phyloP scores from a whole-genome alignment of 2,113 vertebrate genomes.

The Scortum barcoo region DNA sequence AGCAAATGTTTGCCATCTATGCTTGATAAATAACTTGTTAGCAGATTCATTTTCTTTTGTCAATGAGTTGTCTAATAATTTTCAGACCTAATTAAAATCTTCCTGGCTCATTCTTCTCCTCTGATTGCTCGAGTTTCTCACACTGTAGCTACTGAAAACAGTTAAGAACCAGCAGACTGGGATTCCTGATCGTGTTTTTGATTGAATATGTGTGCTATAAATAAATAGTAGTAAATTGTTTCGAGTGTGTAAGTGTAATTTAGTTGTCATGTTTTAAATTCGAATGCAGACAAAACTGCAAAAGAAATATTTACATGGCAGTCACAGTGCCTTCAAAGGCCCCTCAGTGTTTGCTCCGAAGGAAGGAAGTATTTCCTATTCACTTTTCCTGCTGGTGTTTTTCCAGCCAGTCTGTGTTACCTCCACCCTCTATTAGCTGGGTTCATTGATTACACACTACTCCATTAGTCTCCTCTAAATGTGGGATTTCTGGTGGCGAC shows the following conservation, averaged over 20 bases:
- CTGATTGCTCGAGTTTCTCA: not conserved
- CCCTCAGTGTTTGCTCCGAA: constrained; percentile 38
- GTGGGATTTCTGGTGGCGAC: not conserved
- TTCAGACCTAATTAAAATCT: not conserved
- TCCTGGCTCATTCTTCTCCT: no score
- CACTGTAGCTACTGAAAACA: not conserved
- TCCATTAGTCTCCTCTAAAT: not conserved
- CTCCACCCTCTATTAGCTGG: constrained; percentile 15
- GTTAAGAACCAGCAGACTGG: not conserved
- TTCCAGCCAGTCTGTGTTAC: constrained; percentile 27
- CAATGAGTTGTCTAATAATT: no score
- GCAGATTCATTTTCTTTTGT: not conserved
- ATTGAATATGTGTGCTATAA: not conserved
- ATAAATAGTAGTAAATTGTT: not conserved
- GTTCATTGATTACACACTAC: constrained; percentile 2
- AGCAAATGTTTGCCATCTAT: not conserved
- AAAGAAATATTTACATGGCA: constrained; percentile 13
- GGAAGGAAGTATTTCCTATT: constrained; percentile 67
- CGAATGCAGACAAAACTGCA: constrained; percentile 22
- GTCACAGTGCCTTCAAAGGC: constrained; percentile 14
- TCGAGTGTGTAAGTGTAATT: constrained; percentile 6
- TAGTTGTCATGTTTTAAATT: constrained; percentile 8
- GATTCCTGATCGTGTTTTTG: no score
- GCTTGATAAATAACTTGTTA: not conserved
- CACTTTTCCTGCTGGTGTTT: constrained; percentile 59